phyloP scores from a whole-genome alignment of 2,888 invertebrate species.

The Euproctis similis region DNA sequence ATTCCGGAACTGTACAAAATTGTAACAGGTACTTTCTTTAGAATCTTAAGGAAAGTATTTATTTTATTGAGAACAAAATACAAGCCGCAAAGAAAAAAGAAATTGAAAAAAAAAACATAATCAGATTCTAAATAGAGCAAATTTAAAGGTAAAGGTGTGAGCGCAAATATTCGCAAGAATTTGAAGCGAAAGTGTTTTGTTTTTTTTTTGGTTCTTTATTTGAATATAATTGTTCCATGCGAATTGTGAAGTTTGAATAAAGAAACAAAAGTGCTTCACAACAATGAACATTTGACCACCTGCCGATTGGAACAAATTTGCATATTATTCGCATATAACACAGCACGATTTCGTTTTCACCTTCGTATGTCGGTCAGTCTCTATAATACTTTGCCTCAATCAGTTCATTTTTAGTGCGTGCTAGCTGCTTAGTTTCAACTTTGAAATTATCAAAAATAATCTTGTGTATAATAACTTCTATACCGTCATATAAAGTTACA shows the following conservation, averaged over 20 bases:
- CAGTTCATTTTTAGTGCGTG: conserved; percentile 19
- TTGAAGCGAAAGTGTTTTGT: conserved; percentile 58
- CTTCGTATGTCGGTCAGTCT: conserved; percentile 40
- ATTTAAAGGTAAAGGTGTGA: conserved; percentile 51
- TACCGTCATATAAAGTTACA: background rate
- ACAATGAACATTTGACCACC: conserved; percentile 54
- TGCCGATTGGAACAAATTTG: conserved; percentile 53
- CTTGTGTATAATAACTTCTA: background rate
- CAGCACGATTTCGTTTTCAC: conserved; percentile 49
- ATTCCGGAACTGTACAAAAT: conserved; percentile 41
- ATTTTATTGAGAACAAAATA: conserved; percentile 59
- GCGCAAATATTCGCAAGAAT: conserved; percentile 45
- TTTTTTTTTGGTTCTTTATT: conserved; percentile 10
- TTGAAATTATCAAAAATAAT: no score
- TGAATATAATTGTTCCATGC: conserved; percentile 8
- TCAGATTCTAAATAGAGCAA: no score
- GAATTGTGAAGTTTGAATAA: conserved; percentile 22
- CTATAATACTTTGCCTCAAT: conserved; percentile 31
- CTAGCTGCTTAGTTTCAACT: no score
- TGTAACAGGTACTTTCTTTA: conserved; percentile 56
- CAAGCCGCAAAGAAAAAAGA: conserved; percentile 52
- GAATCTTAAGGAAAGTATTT: conserved; percentile 49
- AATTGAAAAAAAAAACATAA: conserved; percentile 29
- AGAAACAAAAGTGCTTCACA: conserved; percentile 30
- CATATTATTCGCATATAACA: conserved; percentile 60